A percentile compares a stretch with the other conserved stretches of the same genome.
Conservation (phyloP, 2,113 vertebrate genomes). For the Thermophis baileyi region DNA sequence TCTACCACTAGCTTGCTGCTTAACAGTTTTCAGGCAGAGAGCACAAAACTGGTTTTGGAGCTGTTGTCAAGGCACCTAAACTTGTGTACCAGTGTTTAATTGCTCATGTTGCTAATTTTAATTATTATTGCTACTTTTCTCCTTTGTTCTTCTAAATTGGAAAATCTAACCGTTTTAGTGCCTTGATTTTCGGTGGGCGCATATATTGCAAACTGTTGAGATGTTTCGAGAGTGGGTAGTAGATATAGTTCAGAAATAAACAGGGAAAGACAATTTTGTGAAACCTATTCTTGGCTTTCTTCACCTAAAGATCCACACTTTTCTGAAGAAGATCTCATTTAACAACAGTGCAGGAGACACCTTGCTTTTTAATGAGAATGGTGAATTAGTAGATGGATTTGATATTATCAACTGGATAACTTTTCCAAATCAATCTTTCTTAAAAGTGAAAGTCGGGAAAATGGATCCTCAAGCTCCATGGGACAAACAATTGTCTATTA, state of each 20-base stretch:
- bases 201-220: not conserved
- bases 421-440: not conserved
- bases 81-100: not conserved
- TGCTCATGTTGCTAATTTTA: not conserved
- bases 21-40: not conserved
- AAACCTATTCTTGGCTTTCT: not conserved
- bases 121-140: not conserved
- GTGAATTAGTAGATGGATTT: not conserved
- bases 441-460: not conserved
- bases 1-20: not conserved
- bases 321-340: not conserved
- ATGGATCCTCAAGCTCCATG: not conserved
- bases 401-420: constrained; percentile 21
- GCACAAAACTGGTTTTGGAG: not conserved
- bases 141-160: not conserved
- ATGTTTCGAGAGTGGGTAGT: not conserved
- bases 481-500: not conserved
- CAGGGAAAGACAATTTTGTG: not conserved
- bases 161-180: not conserved
- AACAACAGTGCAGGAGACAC: not conserved
- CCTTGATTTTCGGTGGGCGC: not conserved
- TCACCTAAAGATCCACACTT: not conserved
- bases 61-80: not conserved
- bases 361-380: not conserved
- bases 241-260: not conserved